Conservation (phyloP, 2,888 invertebrate genomes). For the Andrena bucephala region DNA sequence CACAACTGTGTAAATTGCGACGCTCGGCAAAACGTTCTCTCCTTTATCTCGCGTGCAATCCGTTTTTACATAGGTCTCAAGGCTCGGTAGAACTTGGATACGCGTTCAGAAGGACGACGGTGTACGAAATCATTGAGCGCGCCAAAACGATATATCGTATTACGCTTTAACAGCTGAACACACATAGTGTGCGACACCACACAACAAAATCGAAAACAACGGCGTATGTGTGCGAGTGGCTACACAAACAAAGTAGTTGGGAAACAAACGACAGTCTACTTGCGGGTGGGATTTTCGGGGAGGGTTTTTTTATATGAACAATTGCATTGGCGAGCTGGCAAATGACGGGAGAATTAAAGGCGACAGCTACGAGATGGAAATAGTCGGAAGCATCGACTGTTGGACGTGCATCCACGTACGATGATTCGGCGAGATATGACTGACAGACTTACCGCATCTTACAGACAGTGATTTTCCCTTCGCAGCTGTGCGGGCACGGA, state of each 20-base stretch:
- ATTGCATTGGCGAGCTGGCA: background rate
- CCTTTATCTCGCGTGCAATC: background rate
- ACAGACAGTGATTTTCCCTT: conserved; percentile 1
- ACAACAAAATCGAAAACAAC: conserved; percentile 43
- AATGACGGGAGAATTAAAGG: conserved; percentile 41
- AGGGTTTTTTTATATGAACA: background rate
- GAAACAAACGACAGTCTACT: background rate
- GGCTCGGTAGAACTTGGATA: conserved; percentile 12
- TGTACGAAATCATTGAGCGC: conserved; percentile 42
- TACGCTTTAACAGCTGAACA: conserved; percentile 48
- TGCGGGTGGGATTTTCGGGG: background rate
- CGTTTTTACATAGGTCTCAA: conserved; percentile 7
- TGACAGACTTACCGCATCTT: conserved; percentile 61
- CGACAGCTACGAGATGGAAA: conserved; percentile 34
- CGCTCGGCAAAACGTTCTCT: conserved; percentile 6
- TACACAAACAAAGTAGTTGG: conserved; percentile 15
- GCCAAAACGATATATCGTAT: conserved; percentile 50
- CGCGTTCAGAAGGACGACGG: conserved; percentile 14
- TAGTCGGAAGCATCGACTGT: background rate
- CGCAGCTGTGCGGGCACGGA: background rate
- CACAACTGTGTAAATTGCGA: background rate
- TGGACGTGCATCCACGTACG: background rate
- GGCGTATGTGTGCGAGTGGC: background rate
- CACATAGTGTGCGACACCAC: conserved; percentile 9
- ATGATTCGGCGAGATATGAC: conserved; percentile 7